Percentiles rank a stretch among this genome's conserved stretches.
These are phyloP conservation scores for Orchesellides sinensis DNA, from an alignment of 2,888 invertebrate genomes.

Conservation along the genomic window DNA sequence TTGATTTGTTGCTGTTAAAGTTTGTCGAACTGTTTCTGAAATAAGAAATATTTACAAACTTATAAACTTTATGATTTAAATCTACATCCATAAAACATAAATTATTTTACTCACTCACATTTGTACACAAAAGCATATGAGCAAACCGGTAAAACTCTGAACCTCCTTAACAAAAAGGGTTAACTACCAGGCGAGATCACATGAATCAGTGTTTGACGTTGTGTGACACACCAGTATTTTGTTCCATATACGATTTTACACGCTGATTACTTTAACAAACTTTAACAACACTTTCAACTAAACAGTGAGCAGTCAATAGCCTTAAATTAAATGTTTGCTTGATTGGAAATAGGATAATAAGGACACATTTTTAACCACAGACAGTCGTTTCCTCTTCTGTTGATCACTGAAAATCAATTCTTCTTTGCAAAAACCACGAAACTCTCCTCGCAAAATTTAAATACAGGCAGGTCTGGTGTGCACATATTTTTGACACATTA, in stretches of 20 bases:
- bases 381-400: neutral
- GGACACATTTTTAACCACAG: conserved; percentile 41
- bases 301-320: too few relatives aligned
- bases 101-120: conserved; percentile 22
- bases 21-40: neutral
- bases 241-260: too few relatives aligned
- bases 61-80: neutral
- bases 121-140: conserved; percentile 26
- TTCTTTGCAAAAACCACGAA: too few relatives aligned
- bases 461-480: neutral
- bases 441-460: too few relatives aligned
- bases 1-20: conserved; percentile 5
- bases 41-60: neutral
- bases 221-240: too few relatives aligned
- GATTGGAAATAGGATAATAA: conserved; percentile 24
- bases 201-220: too few relatives aligned
- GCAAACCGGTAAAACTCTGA: conserved; percentile 20
- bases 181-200: too few relatives aligned
- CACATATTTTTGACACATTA: conserved; percentile 19
- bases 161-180: too few relatives aligned
- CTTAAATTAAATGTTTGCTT: neutral
- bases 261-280: too few relatives aligned
- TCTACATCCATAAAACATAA: neutral
- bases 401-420: too few relatives aligned
- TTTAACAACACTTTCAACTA: neutral